A percentile compares a stretch with the other conserved stretches of the same genome.
phyloP scores from a whole-genome alignment of 1,140 invertebrate genomes.

The Maniola jurtina region DNA sequence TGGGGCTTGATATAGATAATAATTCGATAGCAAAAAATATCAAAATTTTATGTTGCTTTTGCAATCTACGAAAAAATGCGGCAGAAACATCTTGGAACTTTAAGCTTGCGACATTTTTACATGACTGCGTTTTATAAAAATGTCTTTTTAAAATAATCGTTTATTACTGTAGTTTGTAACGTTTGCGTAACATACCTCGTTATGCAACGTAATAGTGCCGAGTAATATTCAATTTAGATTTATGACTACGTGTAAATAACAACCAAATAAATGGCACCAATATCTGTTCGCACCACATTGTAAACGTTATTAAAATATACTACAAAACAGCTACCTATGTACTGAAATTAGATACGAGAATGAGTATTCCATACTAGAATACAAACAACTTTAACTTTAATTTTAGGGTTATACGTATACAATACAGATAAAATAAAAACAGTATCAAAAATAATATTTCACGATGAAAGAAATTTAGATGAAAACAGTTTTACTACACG shows the following conservation, averaged over 20 bases:
- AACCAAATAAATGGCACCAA: conserved; percentile 72
- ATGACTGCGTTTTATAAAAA: too few species aligned
- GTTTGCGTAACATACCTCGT: background rate
- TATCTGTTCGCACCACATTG: conserved; percentile 61
- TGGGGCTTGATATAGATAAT: background rate
- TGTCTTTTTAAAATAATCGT: background rate
- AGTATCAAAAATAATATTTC: conserved; percentile 41
- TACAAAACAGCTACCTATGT: conserved; percentile 39
- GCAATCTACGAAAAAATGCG: background rate
- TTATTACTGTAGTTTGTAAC: background rate
- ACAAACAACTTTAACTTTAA: conserved; percentile 32
- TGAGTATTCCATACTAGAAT: conserved; percentile 15
- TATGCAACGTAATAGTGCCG: background rate
- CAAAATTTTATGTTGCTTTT: too few species aligned
- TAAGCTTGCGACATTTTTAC: too few species aligned
- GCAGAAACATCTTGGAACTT: background rate
- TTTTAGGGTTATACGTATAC: conserved; percentile 33
- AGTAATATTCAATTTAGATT: conserved; percentile 12
- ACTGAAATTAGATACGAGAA: conserved; percentile 24
- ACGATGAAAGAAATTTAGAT: conserved; percentile 31
- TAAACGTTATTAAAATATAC: conserved; percentile 44
- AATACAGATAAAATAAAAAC: conserved; percentile 37
- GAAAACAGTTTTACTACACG: conserved; percentile 21
- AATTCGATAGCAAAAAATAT: background rate
- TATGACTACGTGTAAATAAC: conserved; percentile 47